Evolutionary conservation across 2,888 invertebrate genomes (phyloP).

Genomic region (Apomyelois bistriatella): DNA sequence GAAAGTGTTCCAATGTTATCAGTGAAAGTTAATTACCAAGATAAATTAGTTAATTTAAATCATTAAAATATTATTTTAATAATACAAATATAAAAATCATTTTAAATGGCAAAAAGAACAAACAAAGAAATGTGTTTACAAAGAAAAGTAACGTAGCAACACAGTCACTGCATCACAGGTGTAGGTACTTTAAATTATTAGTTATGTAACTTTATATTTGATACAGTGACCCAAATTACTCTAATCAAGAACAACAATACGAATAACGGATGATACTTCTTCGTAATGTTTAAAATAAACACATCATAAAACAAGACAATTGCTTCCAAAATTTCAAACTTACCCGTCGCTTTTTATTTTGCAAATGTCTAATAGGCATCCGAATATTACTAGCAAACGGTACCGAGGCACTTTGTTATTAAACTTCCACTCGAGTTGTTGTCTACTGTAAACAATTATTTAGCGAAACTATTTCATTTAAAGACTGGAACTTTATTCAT

Average conservation of each 20-base stretch:
- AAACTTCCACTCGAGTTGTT: too few species aligned
- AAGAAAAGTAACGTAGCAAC: conserved; percentile 66
- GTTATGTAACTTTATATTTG: conserved; percentile 35
- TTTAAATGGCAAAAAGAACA: conserved; percentile 31
- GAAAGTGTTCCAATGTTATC: conserved; percentile 12
- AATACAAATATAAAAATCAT: not conserved
- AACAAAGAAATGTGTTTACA: conserved; percentile 66
- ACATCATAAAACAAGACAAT: too few species aligned
- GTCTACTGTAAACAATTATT: too few species aligned
- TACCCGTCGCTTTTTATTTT: too few species aligned
- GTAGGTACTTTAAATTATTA: conserved; percentile 30
- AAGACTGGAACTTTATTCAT: too few species aligned
- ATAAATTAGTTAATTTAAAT: not conserved
- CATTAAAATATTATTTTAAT: not conserved
- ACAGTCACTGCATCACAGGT: conserved; percentile 25
- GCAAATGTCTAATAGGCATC: too few species aligned
- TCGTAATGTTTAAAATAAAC: too few species aligned
- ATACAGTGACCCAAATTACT: not conserved
- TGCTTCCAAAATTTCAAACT: too few species aligned
- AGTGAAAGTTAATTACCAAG: conserved; percentile 10
- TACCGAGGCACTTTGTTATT: too few species aligned
- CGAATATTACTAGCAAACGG: too few species aligned
- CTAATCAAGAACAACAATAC: not conserved
- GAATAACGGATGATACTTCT: too few species aligned
- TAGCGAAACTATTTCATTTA: too few species aligned